Conservation (phyloP, 2,888 invertebrate genomes). For the Plagodis dolabraria region DNA sequence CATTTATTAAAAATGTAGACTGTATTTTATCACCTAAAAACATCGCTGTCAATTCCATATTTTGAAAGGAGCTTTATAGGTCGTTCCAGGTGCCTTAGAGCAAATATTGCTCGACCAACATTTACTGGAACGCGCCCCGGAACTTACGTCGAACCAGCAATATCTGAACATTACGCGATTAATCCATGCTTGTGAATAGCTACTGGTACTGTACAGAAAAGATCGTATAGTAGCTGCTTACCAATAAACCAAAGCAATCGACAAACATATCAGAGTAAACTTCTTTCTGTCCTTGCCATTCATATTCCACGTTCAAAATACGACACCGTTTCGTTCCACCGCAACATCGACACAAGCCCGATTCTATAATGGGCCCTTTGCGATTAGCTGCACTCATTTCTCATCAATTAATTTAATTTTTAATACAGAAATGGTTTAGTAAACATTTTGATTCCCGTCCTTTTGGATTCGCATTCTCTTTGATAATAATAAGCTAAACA, state of each 20-base stretch:
- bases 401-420: not conserved
- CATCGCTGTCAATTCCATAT: too few species aligned
- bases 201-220: not conserved
- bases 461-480: too few species aligned
- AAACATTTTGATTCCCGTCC: not conserved
- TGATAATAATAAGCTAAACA: too few species aligned
- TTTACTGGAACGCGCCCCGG: too few species aligned
- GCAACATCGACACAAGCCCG: constrained; percentile 69
- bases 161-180: too few species aligned
- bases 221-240: constrained; percentile 38
- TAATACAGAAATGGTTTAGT: not conserved
- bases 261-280: constrained; percentile 72
- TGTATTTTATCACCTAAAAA: too few species aligned
- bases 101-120: too few species aligned
- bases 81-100: too few species aligned
- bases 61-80: too few species aligned
- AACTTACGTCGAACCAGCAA: too few species aligned
- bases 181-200: not conserved
- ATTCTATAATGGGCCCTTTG: constrained; percentile 66
- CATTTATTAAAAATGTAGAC: too few species aligned
- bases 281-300: constrained; percentile 65
- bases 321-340: constrained; percentile 70
- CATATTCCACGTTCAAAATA: constrained; percentile 67
- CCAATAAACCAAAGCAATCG: constrained; percentile 72
- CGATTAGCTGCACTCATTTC: constrained; percentile 47